phyloP scores from a whole-genome alignment of 2,888 invertebrate genomes.

The Muscina levida region DNA sequence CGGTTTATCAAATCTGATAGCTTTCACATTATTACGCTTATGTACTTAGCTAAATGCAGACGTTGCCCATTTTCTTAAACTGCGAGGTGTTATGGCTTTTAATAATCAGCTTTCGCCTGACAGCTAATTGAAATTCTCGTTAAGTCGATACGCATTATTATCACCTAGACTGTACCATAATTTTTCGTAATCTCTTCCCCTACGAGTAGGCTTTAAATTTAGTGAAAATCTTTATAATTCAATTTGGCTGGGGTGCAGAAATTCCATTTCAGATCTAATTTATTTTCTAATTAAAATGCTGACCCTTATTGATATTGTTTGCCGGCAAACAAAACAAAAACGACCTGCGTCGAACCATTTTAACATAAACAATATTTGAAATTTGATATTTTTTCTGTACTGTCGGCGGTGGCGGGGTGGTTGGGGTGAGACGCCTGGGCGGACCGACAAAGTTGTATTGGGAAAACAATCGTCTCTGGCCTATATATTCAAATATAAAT shows the following conservation, averaged over 20 bases:
- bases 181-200: background rate
- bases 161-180: too few relatives aligned
- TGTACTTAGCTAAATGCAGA: too few relatives aligned
- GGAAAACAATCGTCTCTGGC: background rate
- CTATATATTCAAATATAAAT: too few relatives aligned
- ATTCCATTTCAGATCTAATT: constrained; percentile 36
- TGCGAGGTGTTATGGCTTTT: too few relatives aligned
- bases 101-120: too few relatives aligned
- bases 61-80: too few relatives aligned
- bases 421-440: too few relatives aligned
- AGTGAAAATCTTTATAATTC: constrained; percentile 9
- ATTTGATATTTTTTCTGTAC: constrained; percentile 25
- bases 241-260: background rate
- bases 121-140: too few relatives aligned
- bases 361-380: constrained; percentile 30
- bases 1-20: too few relatives aligned
- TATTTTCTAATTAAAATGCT: constrained; percentile 38
- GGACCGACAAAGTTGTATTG: background rate
- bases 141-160: too few relatives aligned
- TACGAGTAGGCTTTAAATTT: background rate
- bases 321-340: constrained; percentile 7
- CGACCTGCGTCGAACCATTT: background rate
- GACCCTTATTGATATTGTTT: constrained; percentile 30
- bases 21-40: too few relatives aligned
- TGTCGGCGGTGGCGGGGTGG: background rate